Evolutionary conservation across 2,888 invertebrate genomes (phyloP).

Genomic region (Imbricaverruca yamaguchii): DNA sequence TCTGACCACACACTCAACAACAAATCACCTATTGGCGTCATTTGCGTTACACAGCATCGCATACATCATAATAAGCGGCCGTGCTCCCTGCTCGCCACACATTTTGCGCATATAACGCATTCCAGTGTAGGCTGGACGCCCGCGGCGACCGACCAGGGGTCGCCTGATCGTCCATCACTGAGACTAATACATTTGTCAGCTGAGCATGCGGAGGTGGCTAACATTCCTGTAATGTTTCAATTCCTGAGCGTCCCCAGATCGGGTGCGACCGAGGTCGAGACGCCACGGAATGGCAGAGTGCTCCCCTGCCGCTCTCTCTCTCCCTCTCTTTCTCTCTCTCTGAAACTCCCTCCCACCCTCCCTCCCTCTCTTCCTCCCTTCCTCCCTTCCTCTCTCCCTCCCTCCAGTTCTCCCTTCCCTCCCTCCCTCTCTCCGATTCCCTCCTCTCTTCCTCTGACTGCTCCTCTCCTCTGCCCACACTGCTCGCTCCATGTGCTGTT

Average conservation of each 20-base stretch:
- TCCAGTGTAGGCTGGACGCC: constrained; percentile 41
- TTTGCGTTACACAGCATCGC: not conserved
- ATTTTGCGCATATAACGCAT: constrained; percentile 60
- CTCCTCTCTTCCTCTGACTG: constrained; percentile 2
- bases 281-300: not conserved
- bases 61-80: constrained; percentile 56
- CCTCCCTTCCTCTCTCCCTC: not conserved
- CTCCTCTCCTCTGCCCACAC: not conserved
- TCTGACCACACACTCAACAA: not conserved
- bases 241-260: not conserved
- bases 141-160: not conserved
- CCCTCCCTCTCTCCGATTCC: not conserved
- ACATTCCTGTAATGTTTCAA: constrained; percentile 14
- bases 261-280: not conserved
- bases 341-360: not conserved
- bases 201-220: not conserved
- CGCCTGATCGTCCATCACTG: not conserved
- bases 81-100: constrained; percentile 95
- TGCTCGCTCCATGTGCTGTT: too few relatives aligned
- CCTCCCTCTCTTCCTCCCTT: not conserved
- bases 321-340: not conserved
- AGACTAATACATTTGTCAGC: constrained; percentile 15
- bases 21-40: constrained; percentile 13
- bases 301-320: not conserved
- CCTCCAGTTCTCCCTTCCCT: not conserved